Percentiles rank a stretch among this genome's conserved stretches.
Evolutionary conservation across 1,140 invertebrate genomes (phyloP).

Genomic region (Drosophila sproati): DNA sequence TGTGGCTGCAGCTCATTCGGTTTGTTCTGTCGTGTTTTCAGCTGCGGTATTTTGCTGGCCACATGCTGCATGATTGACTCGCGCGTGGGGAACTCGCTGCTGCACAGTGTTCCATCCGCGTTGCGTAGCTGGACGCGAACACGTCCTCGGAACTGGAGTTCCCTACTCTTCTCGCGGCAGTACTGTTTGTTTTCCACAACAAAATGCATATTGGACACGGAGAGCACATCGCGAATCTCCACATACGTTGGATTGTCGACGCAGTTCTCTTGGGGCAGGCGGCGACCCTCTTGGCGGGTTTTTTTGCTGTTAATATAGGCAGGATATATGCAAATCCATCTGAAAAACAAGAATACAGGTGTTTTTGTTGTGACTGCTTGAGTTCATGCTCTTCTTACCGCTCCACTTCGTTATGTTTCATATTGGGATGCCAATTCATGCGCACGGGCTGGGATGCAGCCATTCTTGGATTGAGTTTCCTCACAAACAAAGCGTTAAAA

Average conservation of each 20-base stretch:
- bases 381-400: conserved; percentile 71
- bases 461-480: conserved; percentile 63
- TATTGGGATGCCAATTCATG: conserved; percentile 87
- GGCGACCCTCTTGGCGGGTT: conserved; percentile 93
- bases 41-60: conserved; percentile 95
- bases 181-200: conserved; percentile 98
- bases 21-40: conserved; percentile 90
- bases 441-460: conserved; percentile 81
- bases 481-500: conserved; percentile 1
- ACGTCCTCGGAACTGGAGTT: conserved; percentile 92
- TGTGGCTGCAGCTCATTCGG: conserved; percentile 59
- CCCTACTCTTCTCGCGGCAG: conserved; percentile 95
- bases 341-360: conserved; percentile 81
- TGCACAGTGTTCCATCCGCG: conserved; percentile 93
- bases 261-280: conserved; percentile 92
- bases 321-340: conserved; percentile 99
- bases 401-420: conserved; percentile 88
- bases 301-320: conserved; percentile 98
- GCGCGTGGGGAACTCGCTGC: conserved; percentile 90
- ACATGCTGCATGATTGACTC: conserved; percentile 91
- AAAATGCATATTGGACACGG: conserved; percentile 92
- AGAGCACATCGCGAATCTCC: conserved; percentile 96
- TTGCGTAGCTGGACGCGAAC: conserved; percentile 96
- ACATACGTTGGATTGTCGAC: conserved; percentile 97
- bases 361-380: conserved; percentile 14